Percentiles rank a stretch among this genome's conserved stretches.
Conservation (phyloP, 2,113 vertebrate genomes). For the Hippocampus zosterae region DNA sequence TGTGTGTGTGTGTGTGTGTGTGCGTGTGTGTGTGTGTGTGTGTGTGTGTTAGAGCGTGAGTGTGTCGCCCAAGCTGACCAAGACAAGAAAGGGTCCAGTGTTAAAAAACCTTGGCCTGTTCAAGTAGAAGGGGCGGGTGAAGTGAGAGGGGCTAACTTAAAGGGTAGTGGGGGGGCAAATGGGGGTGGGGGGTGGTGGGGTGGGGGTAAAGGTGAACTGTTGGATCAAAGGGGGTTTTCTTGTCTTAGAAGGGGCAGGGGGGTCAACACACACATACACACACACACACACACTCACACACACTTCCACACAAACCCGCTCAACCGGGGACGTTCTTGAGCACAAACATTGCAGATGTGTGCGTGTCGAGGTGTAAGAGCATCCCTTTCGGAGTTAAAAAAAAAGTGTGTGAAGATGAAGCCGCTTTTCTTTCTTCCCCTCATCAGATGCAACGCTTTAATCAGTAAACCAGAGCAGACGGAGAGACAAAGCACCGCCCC, state of each 20-base stretch:
- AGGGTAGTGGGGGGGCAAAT: constrained; percentile 5
- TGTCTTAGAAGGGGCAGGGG: constrained; percentile 30
- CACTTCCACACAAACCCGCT: constrained; percentile 38
- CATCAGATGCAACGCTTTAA: constrained; percentile 28
- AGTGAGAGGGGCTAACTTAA: constrained; percentile 37
- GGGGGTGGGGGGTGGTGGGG: constrained; percentile 16
- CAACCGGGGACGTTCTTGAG: constrained; percentile 18
- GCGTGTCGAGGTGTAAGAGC: background rate
- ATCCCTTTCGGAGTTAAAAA: constrained; percentile 23
- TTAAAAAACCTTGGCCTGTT: constrained; percentile 77
- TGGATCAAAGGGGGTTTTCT: constrained; percentile 77
- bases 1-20: constrained; percentile 41
- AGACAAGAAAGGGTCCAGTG: constrained; percentile 83
- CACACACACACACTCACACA: constrained; percentile 6
- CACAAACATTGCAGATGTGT: constrained; percentile 1
- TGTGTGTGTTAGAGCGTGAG: constrained; percentile 35
- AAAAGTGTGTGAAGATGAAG: constrained; percentile 21
- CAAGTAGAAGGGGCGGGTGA: constrained; percentile 44
- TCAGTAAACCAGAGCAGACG: constrained; percentile 23
- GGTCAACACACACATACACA: constrained; percentile 28
- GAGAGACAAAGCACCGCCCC: background rate
- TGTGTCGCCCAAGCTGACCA: constrained; percentile 67
- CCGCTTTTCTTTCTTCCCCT: constrained; percentile 20
- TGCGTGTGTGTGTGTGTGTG: too few relatives aligned
- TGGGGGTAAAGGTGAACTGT: constrained; percentile 58